Evolutionary conservation across 1,140 invertebrate genomes (phyloP), one percentile per base, ranked within the genome.

Genomic region (Papilio helenus): DNA sequence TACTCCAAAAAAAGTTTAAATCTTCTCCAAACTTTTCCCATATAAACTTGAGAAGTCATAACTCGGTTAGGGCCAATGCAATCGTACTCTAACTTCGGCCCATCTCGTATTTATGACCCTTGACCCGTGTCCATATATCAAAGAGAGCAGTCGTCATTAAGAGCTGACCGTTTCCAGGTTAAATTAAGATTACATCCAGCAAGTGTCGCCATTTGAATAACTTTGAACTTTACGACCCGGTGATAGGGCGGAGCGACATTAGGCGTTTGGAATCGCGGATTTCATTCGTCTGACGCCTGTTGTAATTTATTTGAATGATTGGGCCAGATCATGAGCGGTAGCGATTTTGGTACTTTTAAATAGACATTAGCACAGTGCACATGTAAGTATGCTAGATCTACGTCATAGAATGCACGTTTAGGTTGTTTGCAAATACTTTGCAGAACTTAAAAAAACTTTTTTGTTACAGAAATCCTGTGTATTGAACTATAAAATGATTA

Each of bases 221-320:
- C 76, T 82, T 82, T 81, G 79, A 80, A 79, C 82, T 77, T 85
- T 83, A 83, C 81, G 46, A 72, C 77, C 73, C 77, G 73, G 79
- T 44, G 65, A 74, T 81, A 79, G 74, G 84, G 58, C 23, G 78
- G n/a, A 20, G 44, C 26, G 73, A 72, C 78, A 72, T 55, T 71
- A 71, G 39, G 72, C 46, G n/a, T 68, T 23, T 44, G 68, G 71
- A 80, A 79, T 79, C 80, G 80, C 79, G 81, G 80, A 83, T 82
- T 77, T 80, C 76, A 82, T 79, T 85, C 80, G 82, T 76, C 74
- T 79, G 81, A 82, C 80, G 78, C 81, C 79, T 83, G 83, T 81
- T 79, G 83, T 84, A 86, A 86, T 82, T 84, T 58, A 81, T 86
- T 80, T 84, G 68, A 80, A 79, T 55, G 29, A 80, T 3, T 79